Conservation (phyloP, 1,140 invertebrate species). For the Lepidurus packardi region DNA sequence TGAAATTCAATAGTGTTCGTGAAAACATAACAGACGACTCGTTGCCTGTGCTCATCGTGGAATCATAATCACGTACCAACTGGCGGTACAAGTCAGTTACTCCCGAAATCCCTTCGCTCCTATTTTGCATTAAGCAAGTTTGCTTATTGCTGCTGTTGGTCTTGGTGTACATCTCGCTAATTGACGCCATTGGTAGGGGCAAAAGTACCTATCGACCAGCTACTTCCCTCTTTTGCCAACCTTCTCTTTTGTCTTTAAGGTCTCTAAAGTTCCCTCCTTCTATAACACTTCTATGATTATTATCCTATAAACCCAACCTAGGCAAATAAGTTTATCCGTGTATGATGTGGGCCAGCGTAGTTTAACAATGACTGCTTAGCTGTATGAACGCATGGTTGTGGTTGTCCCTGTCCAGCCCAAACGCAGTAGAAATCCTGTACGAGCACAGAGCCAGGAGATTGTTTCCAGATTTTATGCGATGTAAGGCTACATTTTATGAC, state of each 20-base stretch:
- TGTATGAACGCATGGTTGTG: too few relatives aligned
- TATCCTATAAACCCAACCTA: too few relatives aligned
- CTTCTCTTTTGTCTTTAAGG: neutral
- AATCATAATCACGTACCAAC: conserved; percentile 16
- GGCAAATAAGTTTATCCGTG: too few relatives aligned
- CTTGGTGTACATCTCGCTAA: neutral
- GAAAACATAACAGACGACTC: neutral
- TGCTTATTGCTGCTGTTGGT: neutral
- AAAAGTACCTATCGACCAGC: neutral
- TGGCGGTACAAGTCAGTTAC: neutral
- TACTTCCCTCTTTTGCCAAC: neutral
- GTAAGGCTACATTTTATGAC: too few relatives aligned
- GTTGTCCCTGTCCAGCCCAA: too few relatives aligned
- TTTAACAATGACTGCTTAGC: too few relatives aligned
- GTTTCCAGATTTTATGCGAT: too few relatives aligned
- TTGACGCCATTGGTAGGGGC: neutral
- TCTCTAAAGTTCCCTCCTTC: neutral
- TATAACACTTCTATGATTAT: too few relatives aligned
- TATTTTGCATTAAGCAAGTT: conserved; percentile 8
- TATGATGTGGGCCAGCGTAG: too few relatives aligned
- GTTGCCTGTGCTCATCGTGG: neutral
- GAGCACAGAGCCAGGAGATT: too few relatives aligned
- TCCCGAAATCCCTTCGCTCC: neutral
- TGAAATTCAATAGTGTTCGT: neutral
- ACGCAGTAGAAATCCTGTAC: too few relatives aligned